Evolutionary conservation across 30 jellyfish, hydroid and myxozoan species (phyloP), one percentile per base, ranked within the genome.

Genomic region (Turritopsis rubra): DNA sequence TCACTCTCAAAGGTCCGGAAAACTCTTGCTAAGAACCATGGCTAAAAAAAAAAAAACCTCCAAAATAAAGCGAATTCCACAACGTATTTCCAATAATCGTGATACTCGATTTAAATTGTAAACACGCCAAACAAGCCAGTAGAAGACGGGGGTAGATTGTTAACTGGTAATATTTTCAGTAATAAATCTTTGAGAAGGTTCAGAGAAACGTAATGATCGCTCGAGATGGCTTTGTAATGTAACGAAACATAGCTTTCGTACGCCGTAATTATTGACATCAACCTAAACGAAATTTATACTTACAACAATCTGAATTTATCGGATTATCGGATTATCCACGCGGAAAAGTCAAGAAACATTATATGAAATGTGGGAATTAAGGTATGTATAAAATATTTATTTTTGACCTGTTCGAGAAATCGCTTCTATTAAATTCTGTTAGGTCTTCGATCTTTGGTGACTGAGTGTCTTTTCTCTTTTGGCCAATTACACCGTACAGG

Each of bases 381-480:
- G n/a, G n/a, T n/a, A n/a, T 68, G 31, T 68, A 68, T 27, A 22
- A 9, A 68, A 23, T 9, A 68, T 7, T 9, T 7, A n/a, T 7
- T 68, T 68, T 7, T 23, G 9, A 68, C 77, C 77, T 68, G 19
- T 68, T 68, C 30, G 77, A 68, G 30, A n/a, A 27, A 68, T 68
- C 77, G 30, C 77, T 68, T 68, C 19, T 68, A 19, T 68, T 68
- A n/a, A 68, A 27, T 27, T 68, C 31, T 27, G 77, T n/a, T 27
- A 68, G 21, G 19, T 68, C 77, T n/a, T 68, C 77, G 17, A 68
- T n/a, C 28, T 68, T 68, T 68, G 28, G 77, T 68, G 77, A n/a
- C 8, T 68, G 60, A 41, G 60, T 7, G 19, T 68, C 77, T 68
- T 68, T 19, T 68, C 31, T 68, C 30, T 68, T 23, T 27, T n/a